Evolutionary conservation across 2,797 vertebrate species (phyloP), one percentile per base, ranked within the genome.

Genomic region (Myripristis murdjan): DNA sequence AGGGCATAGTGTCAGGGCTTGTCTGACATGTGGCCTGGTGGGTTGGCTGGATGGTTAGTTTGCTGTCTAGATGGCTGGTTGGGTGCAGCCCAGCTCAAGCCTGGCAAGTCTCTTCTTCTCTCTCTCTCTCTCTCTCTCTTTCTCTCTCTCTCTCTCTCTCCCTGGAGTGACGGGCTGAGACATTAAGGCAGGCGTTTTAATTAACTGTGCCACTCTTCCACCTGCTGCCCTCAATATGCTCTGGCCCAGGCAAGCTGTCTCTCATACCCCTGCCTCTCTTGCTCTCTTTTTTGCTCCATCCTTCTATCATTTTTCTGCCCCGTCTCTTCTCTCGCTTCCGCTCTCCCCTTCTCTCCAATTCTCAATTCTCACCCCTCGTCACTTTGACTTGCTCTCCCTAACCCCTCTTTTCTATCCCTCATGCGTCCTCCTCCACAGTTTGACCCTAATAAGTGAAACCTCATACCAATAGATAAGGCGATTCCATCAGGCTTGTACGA

Each of bases 151-250:
- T 69, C 76, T 66, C 70, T 71, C 77, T 59, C 80, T 85, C 89
- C 85, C 87, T 67, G 77, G 92, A 92, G 92, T 94, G 92, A 92
- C 87, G 83, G 88, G 90, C 90, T 86, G 87, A 91, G 86, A 93
- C 90, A 93, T 92, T 93, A 92, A 91, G 91, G 89, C 87, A 91
- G 91, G 90, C 93, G 87, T 93, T 94, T 93, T 93, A 94, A 93
- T 92, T 93, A 94, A 89, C 91, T 91, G 88, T 92, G 90, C 92
- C 91, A 93, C 83, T 92, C 92, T 89, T 94, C 92, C 92, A 93
- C 90, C 92, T 93, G 91, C 90, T 94, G 92, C 92, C 91, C 91
- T 93, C 91, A 94, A 91, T 92, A 94, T 90, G 89, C 87, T 93
- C 87, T 51, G 89, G 89, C 89, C 90, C 87, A 87, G 82, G 87